Evolutionary conservation across 2,888 invertebrate species (phyloP).

Genomic region (Tanytarsus gracilentus): DNA sequence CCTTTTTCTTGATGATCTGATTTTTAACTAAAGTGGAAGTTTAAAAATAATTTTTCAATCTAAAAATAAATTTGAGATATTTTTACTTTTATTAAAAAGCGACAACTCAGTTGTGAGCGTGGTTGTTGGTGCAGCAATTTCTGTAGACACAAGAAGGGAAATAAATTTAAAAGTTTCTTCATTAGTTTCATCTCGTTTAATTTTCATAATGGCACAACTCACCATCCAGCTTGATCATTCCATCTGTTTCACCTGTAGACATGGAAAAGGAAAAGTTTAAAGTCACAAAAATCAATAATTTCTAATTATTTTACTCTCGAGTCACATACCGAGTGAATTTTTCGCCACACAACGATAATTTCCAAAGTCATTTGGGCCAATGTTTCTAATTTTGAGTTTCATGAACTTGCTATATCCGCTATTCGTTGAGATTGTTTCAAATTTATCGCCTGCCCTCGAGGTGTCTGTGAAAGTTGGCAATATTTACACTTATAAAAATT

Average conservation of each 20-base stretch:
- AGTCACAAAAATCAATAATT: constrained; percentile 2
- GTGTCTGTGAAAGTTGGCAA: too few species aligned
- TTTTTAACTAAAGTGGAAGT: constrained; percentile 15
- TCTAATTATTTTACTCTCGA: neutral
- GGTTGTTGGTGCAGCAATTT: constrained; percentile 78
- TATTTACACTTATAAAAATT: too few species aligned
- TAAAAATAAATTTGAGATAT: neutral
- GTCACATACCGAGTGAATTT: constrained; percentile 56
- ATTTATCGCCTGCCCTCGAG: constrained; percentile 74
- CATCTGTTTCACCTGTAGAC: constrained; percentile 53
- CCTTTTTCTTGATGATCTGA: constrained; percentile 4
- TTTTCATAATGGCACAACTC: constrained; percentile 7
- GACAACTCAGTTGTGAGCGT: constrained; percentile 51
- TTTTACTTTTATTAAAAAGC: constrained; percentile 40
- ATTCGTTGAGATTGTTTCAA: constrained; percentile 72
- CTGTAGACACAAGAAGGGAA: constrained; percentile 44
- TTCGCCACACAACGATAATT: constrained; percentile 87
- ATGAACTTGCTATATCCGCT: constrained; percentile 83
- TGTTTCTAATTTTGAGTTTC: constrained; percentile 79
- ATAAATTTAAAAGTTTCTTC: constrained; percentile 19
- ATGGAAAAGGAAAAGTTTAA: neutral
- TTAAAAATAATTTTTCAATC: neutral
- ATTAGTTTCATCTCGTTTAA: constrained; percentile 24
- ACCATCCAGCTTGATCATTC: constrained; percentile 21
- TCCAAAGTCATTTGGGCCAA: constrained; percentile 70